phyloP scores from a whole-genome alignment of 2,113 vertebrate genomes.

The Aythya baeri region DNA sequence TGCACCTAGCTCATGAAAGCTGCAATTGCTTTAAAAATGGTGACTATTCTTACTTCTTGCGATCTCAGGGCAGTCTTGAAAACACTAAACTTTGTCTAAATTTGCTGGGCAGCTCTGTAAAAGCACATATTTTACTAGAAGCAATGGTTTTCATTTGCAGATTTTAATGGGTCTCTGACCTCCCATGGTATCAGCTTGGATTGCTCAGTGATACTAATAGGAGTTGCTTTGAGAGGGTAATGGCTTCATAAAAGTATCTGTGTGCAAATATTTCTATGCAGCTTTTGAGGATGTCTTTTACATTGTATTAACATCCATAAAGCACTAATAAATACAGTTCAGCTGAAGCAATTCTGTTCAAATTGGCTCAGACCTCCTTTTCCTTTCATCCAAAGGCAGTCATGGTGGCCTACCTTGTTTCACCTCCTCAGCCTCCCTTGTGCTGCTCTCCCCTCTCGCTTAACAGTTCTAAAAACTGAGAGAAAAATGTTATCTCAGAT shows the following conservation, averaged over 20 bases:
- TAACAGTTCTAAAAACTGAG: not conserved
- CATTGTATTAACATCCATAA: not conserved
- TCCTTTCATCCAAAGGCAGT: not conserved
- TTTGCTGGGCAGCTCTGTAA: not conserved
- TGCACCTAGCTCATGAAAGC: constrained; percentile 16
- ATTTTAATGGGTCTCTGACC: not conserved
- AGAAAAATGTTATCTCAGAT: not conserved
- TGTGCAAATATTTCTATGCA: not conserved
- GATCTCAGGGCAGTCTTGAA: not conserved
- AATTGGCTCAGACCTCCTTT: not conserved
- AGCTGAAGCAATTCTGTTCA: not conserved
- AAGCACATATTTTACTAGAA: not conserved
- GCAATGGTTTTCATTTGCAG: not conserved
- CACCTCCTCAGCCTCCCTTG: not conserved
- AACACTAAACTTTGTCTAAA: not conserved
- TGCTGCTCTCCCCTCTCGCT: not conserved
- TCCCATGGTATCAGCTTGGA: not conserved
- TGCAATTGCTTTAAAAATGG: constrained; percentile 5
- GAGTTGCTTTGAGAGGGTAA: not conserved
- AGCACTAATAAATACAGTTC: not conserved
- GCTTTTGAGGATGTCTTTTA: not conserved
- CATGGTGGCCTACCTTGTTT: not conserved
- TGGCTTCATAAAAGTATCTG: not conserved
- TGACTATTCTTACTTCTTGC: not conserved
- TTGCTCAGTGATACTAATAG: not conserved